Percentiles rank a stretch among this genome's conserved stretches.
phyloP scores from a whole-genome alignment of 2,113 vertebrate species.

The Rhinichthys klamathensis region DNA sequence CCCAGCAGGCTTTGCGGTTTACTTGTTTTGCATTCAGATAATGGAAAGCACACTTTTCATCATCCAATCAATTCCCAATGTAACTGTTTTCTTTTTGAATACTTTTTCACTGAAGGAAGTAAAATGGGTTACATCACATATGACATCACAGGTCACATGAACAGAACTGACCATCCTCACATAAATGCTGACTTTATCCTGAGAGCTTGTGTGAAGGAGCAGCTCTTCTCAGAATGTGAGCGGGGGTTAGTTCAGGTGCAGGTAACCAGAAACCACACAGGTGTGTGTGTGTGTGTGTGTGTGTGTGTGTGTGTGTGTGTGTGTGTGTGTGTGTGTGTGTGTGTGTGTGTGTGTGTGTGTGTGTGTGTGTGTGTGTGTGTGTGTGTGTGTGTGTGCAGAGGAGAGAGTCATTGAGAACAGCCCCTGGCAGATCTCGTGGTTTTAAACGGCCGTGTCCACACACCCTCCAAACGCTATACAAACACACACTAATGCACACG shows the following conservation, averaged over 20 bases:
- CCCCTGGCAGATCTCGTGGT: constrained; percentile 36
- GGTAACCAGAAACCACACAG: constrained; percentile 10
- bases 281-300: not conserved
- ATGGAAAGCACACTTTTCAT: no score
- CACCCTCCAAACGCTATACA: constrained; percentile 9
- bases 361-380: not conserved
- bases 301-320: no score
- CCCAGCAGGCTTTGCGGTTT: not conserved
- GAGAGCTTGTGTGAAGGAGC: not conserved
- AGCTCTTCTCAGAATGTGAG: not conserved
- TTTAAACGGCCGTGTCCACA: constrained; percentile 31
- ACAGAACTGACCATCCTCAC: not conserved
- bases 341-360: no score
- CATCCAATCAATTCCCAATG: not conserved
- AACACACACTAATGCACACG: constrained; percentile 24
- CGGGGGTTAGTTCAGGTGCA: not conserved
- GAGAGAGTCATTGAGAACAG: constrained; percentile 15
- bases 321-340: no score
- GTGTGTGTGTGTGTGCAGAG: not conserved
- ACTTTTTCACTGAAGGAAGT: not conserved
- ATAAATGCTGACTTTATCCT: not conserved
- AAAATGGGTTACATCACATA: no score
- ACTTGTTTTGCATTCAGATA: not conserved
- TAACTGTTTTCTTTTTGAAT: not conserved
- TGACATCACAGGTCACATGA: not conserved